Percentiles rank a stretch among this genome's conserved stretches.
phyloP scores from a whole-genome alignment of 2,113 vertebrate genomes.

The Cryptomyrus ogoouensis region DNA sequence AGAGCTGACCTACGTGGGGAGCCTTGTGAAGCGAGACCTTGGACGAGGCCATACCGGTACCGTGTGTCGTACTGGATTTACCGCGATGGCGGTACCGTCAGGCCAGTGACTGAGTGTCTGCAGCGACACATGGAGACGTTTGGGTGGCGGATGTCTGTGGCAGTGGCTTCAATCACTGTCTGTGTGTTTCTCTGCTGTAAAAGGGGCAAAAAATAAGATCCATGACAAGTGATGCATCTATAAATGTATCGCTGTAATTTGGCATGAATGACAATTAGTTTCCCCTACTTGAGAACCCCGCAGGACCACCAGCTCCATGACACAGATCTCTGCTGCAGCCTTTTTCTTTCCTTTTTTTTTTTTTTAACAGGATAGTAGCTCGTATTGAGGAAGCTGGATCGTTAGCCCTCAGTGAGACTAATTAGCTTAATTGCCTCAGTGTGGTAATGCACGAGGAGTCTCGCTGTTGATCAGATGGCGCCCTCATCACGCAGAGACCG shows the following conservation, averaged over 20 bases:
- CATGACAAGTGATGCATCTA: slow-evolving; percentile 50
- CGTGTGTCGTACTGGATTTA: not conserved
- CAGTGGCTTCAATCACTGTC: not conserved
- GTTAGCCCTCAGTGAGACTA: slow-evolving; percentile 40
- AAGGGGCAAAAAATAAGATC: slow-evolving; percentile 49
- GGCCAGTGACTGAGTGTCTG: not conserved
- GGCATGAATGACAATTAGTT: slow-evolving; percentile 64
- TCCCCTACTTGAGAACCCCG: slow-evolving; percentile 58
- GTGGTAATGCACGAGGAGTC: slow-evolving; percentile 40
- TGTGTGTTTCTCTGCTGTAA: slow-evolving; percentile 36
- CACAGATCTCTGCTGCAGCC: slow-evolving; percentile 36
- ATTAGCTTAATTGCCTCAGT: slow-evolving; percentile 46
- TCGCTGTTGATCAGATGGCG: slow-evolving; percentile 32
- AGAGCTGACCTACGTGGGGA: not conserved
- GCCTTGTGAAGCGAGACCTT: not conserved
- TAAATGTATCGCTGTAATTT: slow-evolving; percentile 57
- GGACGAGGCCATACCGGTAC: not conserved
- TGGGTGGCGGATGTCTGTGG: not conserved
- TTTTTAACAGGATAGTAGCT: slow-evolving; percentile 42
- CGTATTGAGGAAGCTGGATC: slow-evolving; percentile 38
- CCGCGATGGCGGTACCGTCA: not conserved
- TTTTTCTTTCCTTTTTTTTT: slow-evolving; percentile 3
- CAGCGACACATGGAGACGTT: not conserved
- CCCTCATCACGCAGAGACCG: not conserved
- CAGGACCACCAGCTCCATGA: slow-evolving; percentile 46